These are phyloP conservation scores for Halichoerus grypus DNA, from an alignment of 2,113 vertebrate genomes.

Conservation along the genomic window DNA sequence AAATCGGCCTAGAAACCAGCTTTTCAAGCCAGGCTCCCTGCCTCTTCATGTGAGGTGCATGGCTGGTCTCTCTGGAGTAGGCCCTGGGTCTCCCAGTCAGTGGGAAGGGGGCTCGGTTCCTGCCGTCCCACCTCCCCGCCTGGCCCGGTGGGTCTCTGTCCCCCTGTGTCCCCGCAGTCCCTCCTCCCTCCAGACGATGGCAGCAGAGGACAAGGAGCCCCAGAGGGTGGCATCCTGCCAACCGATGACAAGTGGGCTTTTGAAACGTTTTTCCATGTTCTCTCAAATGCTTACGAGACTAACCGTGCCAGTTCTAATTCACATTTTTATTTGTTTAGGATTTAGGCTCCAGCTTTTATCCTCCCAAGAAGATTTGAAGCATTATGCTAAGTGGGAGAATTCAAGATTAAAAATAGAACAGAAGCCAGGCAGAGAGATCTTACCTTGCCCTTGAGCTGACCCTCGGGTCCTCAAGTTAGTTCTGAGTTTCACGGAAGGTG, in stretches of 20 bases:
- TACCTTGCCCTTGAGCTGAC: neutral
- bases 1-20: neutral
- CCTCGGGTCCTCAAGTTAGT: neutral
- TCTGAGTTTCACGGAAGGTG: neutral
- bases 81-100: neutral
- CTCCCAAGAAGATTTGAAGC: neutral
- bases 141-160: neutral
- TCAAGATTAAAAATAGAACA: neutral
- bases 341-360: neutral
- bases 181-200: conserved; percentile 42
- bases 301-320: neutral
- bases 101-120: fast-evolving
- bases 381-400: neutral
- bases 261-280: neutral
- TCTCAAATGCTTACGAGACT: neutral
- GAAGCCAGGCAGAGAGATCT: neutral
- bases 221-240: neutral
- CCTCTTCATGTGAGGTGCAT: neutral
- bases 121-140: fast-evolving
- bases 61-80: too few species aligned
- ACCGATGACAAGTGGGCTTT: neutral
- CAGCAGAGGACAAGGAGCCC: conserved; percentile 70
- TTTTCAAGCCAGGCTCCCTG: neutral
- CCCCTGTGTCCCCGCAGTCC: neutral
- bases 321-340: conserved; percentile 29